These are phyloP conservation scores for Nannospalax galili DNA, from an alignment of 2,113 vertebrate genomes.

Conservation along the genomic window DNA sequence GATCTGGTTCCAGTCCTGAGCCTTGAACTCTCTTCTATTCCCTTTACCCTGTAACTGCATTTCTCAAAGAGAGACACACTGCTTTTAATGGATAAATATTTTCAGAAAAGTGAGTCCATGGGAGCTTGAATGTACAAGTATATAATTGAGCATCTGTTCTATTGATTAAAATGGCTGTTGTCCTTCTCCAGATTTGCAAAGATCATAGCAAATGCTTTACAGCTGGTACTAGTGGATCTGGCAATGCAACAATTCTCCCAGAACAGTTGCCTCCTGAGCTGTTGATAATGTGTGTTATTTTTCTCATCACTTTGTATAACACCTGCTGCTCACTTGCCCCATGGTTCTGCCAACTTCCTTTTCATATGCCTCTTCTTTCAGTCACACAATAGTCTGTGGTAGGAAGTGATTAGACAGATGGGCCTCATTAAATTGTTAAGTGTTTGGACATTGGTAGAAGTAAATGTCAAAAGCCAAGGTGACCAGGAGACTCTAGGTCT, in stretches of 20 bases:
- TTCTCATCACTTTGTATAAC: slow-evolving; percentile 94
- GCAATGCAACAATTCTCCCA: slow-evolving; percentile 93
- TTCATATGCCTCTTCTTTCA: slow-evolving; percentile 89
- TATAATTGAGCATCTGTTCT: slow-evolving; percentile 87
- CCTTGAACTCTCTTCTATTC: slow-evolving; percentile 89
- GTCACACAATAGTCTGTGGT: slow-evolving; percentile 93
- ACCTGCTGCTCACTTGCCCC: slow-evolving; percentile 91
- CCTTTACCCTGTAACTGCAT: slow-evolving; percentile 85
- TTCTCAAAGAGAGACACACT: slow-evolving; percentile 90
- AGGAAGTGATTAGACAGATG: slow-evolving; percentile 72
- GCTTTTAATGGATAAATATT: slow-evolving; percentile 90
- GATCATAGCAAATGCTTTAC: slow-evolving; percentile 95
- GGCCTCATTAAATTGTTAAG: slow-evolving; percentile 63
- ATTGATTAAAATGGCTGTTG: slow-evolving; percentile 94
- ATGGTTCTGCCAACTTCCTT: slow-evolving; percentile 86
- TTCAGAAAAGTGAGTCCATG: neutral
- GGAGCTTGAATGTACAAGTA: neutral
- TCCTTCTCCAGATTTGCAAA: slow-evolving; percentile 96
- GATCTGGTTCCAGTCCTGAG: slow-evolving; percentile 94
- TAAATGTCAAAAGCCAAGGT: neutral
- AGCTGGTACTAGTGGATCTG: slow-evolving; percentile 93
- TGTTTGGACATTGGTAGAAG: slow-evolving; percentile 67
- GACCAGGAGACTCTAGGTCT: neutral
- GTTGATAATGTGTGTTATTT: slow-evolving; percentile 92
- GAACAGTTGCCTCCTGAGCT: slow-evolving; percentile 94